Evolutionary conservation across 1,140 invertebrate species (phyloP).

Genomic region (Paraescarpia echinospica): DNA sequence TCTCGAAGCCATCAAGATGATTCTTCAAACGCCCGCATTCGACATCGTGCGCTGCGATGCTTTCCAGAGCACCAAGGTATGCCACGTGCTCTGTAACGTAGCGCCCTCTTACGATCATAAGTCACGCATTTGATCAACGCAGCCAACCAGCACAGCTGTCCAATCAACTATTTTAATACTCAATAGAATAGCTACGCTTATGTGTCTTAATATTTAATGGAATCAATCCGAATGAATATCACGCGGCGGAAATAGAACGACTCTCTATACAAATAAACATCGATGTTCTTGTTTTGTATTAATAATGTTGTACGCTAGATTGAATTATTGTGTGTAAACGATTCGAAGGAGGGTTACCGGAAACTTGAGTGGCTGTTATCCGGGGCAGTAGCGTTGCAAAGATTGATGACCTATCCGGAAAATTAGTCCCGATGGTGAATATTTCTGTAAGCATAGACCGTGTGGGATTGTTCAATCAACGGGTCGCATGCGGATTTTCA

Average conservation of each 20-base stretch:
- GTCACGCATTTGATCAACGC: background rate
- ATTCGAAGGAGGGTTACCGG: background rate
- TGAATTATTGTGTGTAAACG: background rate
- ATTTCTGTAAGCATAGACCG: background rate
- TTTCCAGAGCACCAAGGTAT: conserved; percentile 29
- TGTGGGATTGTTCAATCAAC: background rate
- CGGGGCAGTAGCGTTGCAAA: background rate
- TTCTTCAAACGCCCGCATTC: conserved; percentile 26
- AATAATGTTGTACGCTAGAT: background rate
- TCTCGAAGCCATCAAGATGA: conserved; percentile 27
- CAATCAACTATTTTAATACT: background rate
- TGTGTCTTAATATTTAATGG: background rate
- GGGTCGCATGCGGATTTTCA: background rate
- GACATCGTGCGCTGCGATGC: conserved; percentile 31
- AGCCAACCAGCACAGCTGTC: background rate
- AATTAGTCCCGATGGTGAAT: background rate
- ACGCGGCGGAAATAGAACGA: background rate
- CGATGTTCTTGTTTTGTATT: background rate
- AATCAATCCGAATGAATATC: background rate
- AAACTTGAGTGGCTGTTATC: background rate
- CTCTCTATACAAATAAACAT: background rate
- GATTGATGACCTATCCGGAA: background rate
- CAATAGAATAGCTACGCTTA: background rate
- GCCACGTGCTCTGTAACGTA: background rate
- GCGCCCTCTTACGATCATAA: background rate